These are phyloP conservation scores for Heliconius hermathena DNA, from an alignment of 1,140 invertebrate genomes.

Conservation along the genomic window DNA sequence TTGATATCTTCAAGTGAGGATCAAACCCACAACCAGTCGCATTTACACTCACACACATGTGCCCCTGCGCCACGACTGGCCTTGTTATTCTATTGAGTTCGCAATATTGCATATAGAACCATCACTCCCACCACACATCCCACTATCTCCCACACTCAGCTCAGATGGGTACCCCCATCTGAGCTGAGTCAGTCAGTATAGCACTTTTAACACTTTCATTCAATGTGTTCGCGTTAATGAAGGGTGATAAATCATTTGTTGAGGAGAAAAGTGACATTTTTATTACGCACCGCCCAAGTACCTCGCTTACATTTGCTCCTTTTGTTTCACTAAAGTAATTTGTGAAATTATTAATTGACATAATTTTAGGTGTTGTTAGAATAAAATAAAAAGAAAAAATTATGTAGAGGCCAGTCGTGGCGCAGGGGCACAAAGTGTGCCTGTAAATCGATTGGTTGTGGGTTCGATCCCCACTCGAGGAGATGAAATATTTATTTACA, in stretches of 20 bases:
- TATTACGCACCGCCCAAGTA: neutral
- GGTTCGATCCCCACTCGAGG: too few relatives aligned
- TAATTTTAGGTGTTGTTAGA: neutral
- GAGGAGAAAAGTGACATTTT: neutral
- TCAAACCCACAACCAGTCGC: too few relatives aligned
- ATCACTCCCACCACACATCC: neutral
- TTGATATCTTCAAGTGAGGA: too few relatives aligned
- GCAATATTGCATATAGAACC: too few relatives aligned
- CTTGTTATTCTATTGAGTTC: neutral
- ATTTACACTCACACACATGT: too few relatives aligned
- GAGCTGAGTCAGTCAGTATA: neutral
- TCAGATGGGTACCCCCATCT: too few relatives aligned
- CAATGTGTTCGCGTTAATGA: neutral
- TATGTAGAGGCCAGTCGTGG: too few relatives aligned
- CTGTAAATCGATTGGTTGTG: too few relatives aligned
- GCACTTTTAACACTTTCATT: neutral
- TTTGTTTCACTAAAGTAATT: neutral
- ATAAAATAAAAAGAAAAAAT: too few relatives aligned
- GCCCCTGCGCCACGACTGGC: too few relatives aligned
- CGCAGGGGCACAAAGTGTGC: too few relatives aligned
- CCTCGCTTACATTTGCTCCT: neutral
- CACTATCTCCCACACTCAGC: neutral
- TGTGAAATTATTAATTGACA: neutral
- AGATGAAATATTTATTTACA: too few relatives aligned
- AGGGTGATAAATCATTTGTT: neutral